Percentiles rank a stretch among this genome's conserved stretches.
Conservation (phyloP, 2,888 invertebrate genomes). For the Drosophila leonis region DNA sequence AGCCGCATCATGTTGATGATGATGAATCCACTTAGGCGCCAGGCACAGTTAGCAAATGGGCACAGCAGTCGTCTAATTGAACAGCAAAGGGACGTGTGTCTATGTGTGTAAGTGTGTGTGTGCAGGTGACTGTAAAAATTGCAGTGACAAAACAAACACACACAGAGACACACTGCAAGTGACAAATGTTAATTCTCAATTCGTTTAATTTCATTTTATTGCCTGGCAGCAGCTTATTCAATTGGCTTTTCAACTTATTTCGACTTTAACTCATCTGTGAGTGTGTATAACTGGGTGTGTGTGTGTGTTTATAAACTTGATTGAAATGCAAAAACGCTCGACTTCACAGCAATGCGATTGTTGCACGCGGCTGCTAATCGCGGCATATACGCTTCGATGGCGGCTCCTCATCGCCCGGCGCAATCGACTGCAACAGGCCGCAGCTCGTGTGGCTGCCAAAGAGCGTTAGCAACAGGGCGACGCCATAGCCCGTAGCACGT, state of each 20-base stretch:
- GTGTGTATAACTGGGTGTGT: not conserved
- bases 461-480: constrained; percentile 91
- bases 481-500: constrained; percentile 94
- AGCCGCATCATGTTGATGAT: constrained; percentile 61
- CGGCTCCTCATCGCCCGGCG: constrained; percentile 84
- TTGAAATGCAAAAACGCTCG: constrained; percentile 57
- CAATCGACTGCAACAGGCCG: constrained; percentile 86
- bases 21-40: constrained; percentile 77
- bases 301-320: constrained; percentile 24
- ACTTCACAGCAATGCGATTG: constrained; percentile 19
- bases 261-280: constrained; percentile 12
- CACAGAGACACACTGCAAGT: constrained; percentile 3
- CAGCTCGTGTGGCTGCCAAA: constrained; percentile 90
- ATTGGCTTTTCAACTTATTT: constrained; percentile 45
- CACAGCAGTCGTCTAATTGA: constrained; percentile 70
- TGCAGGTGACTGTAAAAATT: constrained; percentile 13
- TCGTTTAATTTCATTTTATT: constrained; percentile 38
- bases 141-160: constrained; percentile 18
- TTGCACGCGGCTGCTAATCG: constrained; percentile 65
- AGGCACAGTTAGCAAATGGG: constrained; percentile 27
- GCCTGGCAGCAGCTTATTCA: constrained; percentile 54
- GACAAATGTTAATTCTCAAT: constrained; percentile 47
- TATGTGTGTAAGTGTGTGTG: constrained; percentile 4
- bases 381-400: constrained; percentile 84
- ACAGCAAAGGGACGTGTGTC: constrained; percentile 54